A percentile compares a stretch with the other conserved stretches of the same genome.
These are phyloP conservation scores for Channa striata DNA, from an alignment of 2,797 vertebrate species.

Conservation along the genomic window DNA sequence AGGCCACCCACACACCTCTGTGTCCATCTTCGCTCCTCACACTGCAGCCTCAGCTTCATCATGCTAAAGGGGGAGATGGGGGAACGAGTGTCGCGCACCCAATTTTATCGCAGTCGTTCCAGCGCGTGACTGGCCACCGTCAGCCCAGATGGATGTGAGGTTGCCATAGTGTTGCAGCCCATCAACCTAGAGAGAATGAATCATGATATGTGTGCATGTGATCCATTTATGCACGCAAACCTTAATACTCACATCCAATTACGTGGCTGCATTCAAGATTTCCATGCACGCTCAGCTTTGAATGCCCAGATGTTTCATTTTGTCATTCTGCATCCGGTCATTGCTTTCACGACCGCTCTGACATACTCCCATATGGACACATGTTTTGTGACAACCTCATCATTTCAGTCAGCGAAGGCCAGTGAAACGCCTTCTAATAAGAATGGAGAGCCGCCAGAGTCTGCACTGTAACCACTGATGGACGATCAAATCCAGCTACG, in stretches of 20 bases:
- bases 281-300: slow-evolving; percentile 30
- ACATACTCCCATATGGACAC: slow-evolving; percentile 46
- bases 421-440: slow-evolving; percentile 37
- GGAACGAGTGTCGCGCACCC: slow-evolving; percentile 31
- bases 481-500: slow-evolving; percentile 20
- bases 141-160: slow-evolving; percentile 42
- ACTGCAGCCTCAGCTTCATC: slow-evolving; percentile 11
- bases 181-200: slow-evolving; percentile 35
- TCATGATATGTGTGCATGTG: slow-evolving; percentile 13
- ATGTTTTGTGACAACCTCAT: slow-evolving; percentile 43
- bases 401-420: slow-evolving; percentile 42
- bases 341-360: slow-evolving; percentile 45
- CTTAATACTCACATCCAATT: slow-evolving; percentile 37
- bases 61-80: slow-evolving; percentile 22
- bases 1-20: slow-evolving; percentile 7
- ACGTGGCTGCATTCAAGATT: slow-evolving; percentile 32
- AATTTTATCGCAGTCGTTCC: slow-evolving; percentile 50
- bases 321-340: slow-evolving; percentile 33
- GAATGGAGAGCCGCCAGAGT: slow-evolving; percentile 38
- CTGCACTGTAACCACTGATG: slow-evolving; percentile 4
- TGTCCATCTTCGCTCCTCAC: slow-evolving; percentile 22
- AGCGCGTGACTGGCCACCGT: slow-evolving; percentile 52
- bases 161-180: slow-evolving; percentile 40
- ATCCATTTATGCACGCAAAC: slow-evolving; percentile 9
- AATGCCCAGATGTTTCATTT: slow-evolving; percentile 57